A percentile compares a stretch with the other conserved stretches of the same genome.
Conservation (phyloP, 1,140 invertebrate species). For the Sitophilus oryzae region DNA sequence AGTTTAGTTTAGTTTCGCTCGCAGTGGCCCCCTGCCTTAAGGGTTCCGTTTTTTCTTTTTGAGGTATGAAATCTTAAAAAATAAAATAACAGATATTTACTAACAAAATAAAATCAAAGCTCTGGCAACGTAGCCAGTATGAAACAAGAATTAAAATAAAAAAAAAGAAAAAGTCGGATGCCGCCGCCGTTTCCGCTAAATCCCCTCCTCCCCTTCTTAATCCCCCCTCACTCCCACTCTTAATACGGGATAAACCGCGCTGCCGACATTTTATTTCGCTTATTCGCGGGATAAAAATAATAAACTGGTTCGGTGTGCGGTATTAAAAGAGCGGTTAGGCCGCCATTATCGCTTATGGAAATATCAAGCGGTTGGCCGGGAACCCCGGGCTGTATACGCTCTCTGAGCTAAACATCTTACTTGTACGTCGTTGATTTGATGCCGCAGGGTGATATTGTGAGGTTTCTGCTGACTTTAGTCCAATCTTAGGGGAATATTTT, state of each 20-base stretch:
- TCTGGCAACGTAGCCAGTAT: no score
- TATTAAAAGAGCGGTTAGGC: neutral
- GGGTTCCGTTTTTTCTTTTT: no score
- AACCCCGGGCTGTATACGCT: neutral
- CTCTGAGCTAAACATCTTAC: neutral
- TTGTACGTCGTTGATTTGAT: neutral
- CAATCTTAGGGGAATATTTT: no score
- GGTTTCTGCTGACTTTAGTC: no score
- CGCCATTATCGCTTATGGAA: neutral
- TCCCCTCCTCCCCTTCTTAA: no score
- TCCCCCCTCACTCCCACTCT: no score
- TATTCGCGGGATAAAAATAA: neutral
- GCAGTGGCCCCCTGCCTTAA: no score
- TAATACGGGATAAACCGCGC: neutral
- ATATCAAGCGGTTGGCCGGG: neutral
- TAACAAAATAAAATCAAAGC: no score
- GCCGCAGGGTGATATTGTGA: neutral
- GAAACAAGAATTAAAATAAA: neutral
- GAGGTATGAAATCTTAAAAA: no score
- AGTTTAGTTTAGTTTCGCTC: no score
- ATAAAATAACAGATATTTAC: no score
- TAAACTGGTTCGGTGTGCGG: neutral
- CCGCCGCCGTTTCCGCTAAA: neutral
- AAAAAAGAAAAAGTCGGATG: neutral
- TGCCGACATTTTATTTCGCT: neutral